These are phyloP conservation scores for Trichoplax adhaerens DNA, from an alignment of 37 sponge, comb jelly and placozoan species.

Conservation along the genomic window DNA sequence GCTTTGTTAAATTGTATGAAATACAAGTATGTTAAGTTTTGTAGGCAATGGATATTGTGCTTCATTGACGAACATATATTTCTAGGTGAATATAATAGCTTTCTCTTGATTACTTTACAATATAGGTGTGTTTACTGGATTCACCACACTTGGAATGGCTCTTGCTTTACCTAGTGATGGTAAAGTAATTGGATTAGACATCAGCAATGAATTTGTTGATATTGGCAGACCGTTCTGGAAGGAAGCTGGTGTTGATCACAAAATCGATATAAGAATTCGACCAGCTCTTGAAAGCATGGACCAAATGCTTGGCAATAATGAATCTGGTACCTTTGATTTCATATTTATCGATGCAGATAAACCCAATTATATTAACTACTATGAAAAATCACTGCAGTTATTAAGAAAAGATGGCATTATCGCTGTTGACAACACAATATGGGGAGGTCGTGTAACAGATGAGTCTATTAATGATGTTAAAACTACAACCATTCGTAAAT, in stretches of 20 bases:
- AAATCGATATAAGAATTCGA: slow-evolving; percentile 52
- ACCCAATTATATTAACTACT: slow-evolving; percentile 35
- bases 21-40: no score
- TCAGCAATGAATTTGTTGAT: slow-evolving; percentile 29
- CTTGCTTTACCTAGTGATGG: slow-evolving; percentile 44
- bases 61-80: no score
- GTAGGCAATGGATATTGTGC: no score
- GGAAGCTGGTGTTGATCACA: slow-evolving; percentile 47
- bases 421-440: slow-evolving; percentile 69
- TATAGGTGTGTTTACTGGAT: slow-evolving; percentile 46
- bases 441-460: slow-evolving; percentile 50
- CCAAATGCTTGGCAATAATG: slow-evolving; percentile 47
- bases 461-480: slow-evolving; percentile 2
- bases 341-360: slow-evolving; percentile 79
- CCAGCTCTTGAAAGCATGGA: slow-evolving; percentile 51
- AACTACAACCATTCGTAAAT: slow-evolving; percentile 34
- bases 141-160: slow-evolving; percentile 54
- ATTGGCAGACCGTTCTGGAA: slow-evolving; percentile 61
- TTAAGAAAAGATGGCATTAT: slow-evolving; percentile 57
- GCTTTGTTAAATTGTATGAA: no score
- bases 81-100: no score
- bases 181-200: slow-evolving; percentile 72
- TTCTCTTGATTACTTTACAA: no score
- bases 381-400: slow-evolving; percentile 26
- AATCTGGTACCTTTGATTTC: slow-evolving; percentile 57